A percentile compares a stretch with the other conserved stretches of the same genome.
Evolutionary conservation across 2,113 vertebrate species (phyloP).

Genomic region (Aldabrachelys gigantea): DNA sequence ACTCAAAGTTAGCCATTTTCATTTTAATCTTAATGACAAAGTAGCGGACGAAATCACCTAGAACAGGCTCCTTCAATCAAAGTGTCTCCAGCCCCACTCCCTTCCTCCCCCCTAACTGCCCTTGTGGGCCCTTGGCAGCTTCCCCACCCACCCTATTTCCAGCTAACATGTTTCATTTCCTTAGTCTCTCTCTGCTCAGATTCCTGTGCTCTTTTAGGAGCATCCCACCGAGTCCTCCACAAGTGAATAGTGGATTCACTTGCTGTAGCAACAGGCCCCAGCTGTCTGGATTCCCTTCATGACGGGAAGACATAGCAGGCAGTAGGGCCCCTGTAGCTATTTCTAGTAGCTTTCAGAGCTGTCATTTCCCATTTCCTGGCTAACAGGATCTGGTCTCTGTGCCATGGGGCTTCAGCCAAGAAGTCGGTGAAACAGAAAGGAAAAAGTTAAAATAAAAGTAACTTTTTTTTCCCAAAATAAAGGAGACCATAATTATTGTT

Average conservation of each 20-base stretch:
- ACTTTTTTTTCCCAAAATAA: not conserved
- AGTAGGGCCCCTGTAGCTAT: not conserved
- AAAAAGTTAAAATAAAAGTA: not conserved
- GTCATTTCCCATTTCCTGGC: not conserved
- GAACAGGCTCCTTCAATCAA: not conserved
- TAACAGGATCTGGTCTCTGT: not conserved
- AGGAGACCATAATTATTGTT: not conserved
- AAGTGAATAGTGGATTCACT: not conserved
- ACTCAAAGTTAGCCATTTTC: slow-evolving; percentile 38
- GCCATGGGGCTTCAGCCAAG: not conserved
- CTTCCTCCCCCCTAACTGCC: not conserved
- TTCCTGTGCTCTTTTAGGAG: not conserved
- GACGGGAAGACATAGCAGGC: not conserved
- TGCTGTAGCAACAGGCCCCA: not conserved
- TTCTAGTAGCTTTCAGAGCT: not conserved
- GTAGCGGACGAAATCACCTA: not conserved
- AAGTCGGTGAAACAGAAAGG: not conserved
- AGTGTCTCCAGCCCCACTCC: not conserved
- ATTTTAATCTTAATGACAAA: slow-evolving; percentile 50
- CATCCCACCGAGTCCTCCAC: not conserved
- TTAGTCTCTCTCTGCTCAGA: not conserved
- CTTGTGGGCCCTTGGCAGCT: not conserved
- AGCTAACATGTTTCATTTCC: not conserved
- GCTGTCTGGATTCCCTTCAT: not conserved
- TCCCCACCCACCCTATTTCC: not conserved